Base-by-base conservation (phyloP, 2,888 invertebrate species). In the Trichogramma dendrolimi region DNA sequence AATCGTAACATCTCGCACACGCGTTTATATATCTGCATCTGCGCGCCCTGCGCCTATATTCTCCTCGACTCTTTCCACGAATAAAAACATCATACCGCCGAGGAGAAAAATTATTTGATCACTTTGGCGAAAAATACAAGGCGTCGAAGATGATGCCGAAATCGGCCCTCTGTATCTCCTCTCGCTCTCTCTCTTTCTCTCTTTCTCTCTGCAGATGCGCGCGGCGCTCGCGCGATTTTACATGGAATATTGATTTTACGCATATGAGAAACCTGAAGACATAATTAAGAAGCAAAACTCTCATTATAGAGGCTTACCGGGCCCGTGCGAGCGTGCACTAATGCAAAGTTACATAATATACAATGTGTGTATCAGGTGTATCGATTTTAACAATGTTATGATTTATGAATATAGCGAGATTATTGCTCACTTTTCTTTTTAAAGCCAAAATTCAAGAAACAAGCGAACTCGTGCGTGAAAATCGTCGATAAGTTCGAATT, bases 1-100 rank as follows among this genome's bases (percentile, higher is more conserved):
- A 47, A 55, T 57, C 51, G 42, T 11, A 50, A 53, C 64, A 27
- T 27, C 27, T 27, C 27, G 27, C 27, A 27, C 27, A 27, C 27
- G 27, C 27, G 27, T 2, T 27, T 27, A 27, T 27, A 27, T 27
- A 27, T 27, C 27, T 27, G 27, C 27, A 27, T 27, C 27, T 27
- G 52, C 53, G 58, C 43, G 42, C 48, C 53, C 14, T 47, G 14
- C 43, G n/a, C 48, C 41, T 7, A 27, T 6, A 11, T 52, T 42
- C 49, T 27, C 27, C 27, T 27, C 27, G 27, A 47, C 38, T 60
- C 40, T 46, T 65, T 65, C 65, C 62, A 65, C 62, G 65, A 65
- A 65, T 65, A 65, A 60, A 65, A 65, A 65, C 65, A 65, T 65
- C 65, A 62, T 49, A 11, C 40, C 39, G 51, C 44, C 42, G 58